These are phyloP conservation scores for Triops cancriformis DNA, from an alignment of 1,140 invertebrate species.

Conservation along the genomic window DNA sequence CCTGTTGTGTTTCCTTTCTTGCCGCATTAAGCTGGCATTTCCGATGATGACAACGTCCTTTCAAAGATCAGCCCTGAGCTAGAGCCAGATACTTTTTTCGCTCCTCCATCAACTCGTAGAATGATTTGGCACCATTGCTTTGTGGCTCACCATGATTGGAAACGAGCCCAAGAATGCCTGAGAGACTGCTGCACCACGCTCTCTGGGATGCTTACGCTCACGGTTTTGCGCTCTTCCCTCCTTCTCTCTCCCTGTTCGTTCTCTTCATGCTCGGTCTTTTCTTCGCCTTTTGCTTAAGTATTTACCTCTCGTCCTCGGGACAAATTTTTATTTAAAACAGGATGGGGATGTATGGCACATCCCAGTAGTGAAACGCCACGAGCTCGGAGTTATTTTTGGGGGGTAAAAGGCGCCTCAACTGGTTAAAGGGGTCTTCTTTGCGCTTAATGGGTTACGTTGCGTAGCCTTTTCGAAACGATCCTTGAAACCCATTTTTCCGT, in stretches of 20 bases:
- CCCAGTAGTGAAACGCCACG: background rate
- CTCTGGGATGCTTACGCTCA: background rate
- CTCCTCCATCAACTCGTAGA: background rate
- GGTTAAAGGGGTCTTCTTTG: background rate
- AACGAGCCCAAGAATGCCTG: background rate
- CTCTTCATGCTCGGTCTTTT: background rate
- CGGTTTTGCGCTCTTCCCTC: background rate
- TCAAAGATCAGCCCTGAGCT: background rate
- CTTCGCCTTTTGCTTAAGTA: background rate
- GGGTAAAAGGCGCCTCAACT: background rate
- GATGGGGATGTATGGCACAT: conserved; percentile 10
- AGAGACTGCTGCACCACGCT: background rate
- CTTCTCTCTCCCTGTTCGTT: background rate
- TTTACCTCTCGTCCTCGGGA: background rate
- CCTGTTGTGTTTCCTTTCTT: background rate
- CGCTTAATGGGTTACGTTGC: background rate
- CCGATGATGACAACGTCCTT: conserved; percentile 1
- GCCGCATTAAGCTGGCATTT: background rate
- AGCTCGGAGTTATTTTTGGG: background rate
- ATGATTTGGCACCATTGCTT: conserved; percentile 10
- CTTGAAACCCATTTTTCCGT: background rate
- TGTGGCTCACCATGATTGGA: background rate
- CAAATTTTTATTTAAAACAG: background rate
- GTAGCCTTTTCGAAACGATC: background rate
- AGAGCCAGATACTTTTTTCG: background rate